Conservation (phyloP, 2,888 invertebrate species). For the Nemapogon koenigi region DNA sequence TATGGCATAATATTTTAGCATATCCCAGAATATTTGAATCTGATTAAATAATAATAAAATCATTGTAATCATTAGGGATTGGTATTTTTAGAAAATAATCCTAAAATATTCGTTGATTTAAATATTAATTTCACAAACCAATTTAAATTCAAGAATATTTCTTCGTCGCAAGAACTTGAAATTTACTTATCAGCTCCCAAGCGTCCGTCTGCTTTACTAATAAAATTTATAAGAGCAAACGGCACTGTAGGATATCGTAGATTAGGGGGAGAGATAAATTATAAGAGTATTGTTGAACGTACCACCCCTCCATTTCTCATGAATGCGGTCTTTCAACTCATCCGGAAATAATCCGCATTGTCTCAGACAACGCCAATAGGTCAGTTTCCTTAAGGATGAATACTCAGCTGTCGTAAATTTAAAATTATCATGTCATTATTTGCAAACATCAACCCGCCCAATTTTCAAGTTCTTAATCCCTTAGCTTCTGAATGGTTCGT, state of each 20-base stretch:
- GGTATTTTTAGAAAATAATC: no score
- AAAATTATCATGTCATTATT: conserved; percentile 60
- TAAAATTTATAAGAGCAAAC: conserved; percentile 8
- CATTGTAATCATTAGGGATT: no score
- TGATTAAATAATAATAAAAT: no score
- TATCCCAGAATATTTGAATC: no score
- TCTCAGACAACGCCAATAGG: conserved; percentile 58
- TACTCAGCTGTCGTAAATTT: conserved; percentile 54
- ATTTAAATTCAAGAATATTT: no score
- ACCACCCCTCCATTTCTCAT: conserved; percentile 15
- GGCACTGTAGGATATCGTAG: conserved; percentile 19
- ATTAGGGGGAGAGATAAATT: conserved; percentile 46
- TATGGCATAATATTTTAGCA: no score
- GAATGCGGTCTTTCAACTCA: conserved; percentile 30
- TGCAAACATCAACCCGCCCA: conserved; percentile 45
- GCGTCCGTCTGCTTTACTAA: conserved; percentile 5
- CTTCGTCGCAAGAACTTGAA: background rate
- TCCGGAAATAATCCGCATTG: conserved; percentile 54
- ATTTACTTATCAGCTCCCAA: conserved; percentile 3
- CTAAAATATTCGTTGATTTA: no score
- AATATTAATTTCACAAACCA: no score
- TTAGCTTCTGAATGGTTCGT: no score
- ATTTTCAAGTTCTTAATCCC: conserved; percentile 1
- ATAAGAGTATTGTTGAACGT: conserved; percentile 46
- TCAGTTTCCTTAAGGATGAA: conserved; percentile 56